These are phyloP conservation scores for Zaprionus kolodkinae DNA, from an alignment of 1,140 invertebrate species.

Conservation along the genomic window DNA sequence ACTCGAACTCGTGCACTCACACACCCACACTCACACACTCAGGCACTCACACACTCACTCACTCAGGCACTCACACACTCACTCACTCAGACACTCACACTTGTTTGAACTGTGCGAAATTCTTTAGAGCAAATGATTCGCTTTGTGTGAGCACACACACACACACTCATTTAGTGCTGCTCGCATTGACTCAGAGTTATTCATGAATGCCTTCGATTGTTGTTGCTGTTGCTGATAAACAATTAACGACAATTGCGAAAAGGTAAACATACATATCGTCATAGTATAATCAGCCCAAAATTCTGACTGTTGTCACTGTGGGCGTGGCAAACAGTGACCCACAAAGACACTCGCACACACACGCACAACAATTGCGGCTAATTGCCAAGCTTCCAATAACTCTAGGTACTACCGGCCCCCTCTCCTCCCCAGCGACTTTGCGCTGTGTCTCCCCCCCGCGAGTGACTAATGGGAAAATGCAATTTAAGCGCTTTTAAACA, in stretches of 20 bases:
- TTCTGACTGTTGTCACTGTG: background rate
- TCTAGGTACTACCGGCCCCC: too few species aligned
- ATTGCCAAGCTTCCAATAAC: conserved; percentile 3
- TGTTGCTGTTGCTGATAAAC: background rate
- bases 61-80: background rate
- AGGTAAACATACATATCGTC: conserved; percentile 2
- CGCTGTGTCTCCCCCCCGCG: too few species aligned
- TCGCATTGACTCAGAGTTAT: conserved; percentile 6
- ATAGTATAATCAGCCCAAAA: background rate
- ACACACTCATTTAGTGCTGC: background rate
- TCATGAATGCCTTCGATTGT: conserved; percentile 1
- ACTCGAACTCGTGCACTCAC: background rate
- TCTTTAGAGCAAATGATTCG: conserved; percentile 1
- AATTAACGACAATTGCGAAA: conserved; percentile 4
- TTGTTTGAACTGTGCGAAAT: background rate
- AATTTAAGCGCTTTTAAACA: background rate
- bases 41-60: background rate
- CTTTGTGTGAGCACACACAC: background rate
- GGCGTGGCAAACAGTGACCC: background rate
- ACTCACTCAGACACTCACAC: background rate
- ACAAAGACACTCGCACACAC: background rate
- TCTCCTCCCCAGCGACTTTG: too few species aligned
- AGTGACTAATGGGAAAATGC: background rate
- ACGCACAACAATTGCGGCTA: background rate
- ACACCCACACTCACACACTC: background rate